These are phyloP conservation scores for Phymastichus coffea DNA, from an alignment of 1,140 invertebrate genomes.

Conservation along the genomic window DNA sequence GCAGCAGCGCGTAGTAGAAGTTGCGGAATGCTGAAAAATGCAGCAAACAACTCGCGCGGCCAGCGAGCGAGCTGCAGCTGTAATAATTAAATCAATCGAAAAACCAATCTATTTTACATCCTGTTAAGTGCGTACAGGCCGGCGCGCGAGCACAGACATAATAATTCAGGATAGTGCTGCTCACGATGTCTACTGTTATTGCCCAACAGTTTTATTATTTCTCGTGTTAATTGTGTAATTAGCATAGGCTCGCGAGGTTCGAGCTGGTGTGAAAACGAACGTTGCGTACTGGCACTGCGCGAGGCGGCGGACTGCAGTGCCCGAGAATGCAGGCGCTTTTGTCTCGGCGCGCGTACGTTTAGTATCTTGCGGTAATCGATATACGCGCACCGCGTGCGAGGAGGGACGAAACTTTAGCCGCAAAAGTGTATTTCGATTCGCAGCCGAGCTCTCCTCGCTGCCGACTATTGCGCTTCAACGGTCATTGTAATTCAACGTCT, in stretches of 20 bases:
- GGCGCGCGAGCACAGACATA: not conserved
- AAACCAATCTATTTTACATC: slow-evolving; percentile 11
- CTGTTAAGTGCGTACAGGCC: not conserved
- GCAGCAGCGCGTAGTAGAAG: not conserved
- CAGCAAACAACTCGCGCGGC: too few species aligned
- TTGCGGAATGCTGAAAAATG: too few species aligned
- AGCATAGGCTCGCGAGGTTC: not conserved
- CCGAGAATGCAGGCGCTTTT: not conserved
- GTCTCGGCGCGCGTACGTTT: too few species aligned
- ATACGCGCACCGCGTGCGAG: not conserved
- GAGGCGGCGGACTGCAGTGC: too few species aligned
- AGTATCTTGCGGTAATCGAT: slow-evolving; percentile 18
- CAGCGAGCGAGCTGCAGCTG: too few species aligned
- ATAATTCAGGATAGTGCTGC: not conserved
- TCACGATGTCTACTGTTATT: not conserved
- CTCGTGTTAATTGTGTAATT: slow-evolving; percentile 25
- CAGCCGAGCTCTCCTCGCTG: slow-evolving; percentile 18
- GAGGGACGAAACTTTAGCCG: slow-evolving; percentile 1
- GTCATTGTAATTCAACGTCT: slow-evolving; percentile 28
- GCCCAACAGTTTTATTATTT: slow-evolving; percentile 18
- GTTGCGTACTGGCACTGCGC: not conserved
- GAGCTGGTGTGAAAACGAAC: not conserved
- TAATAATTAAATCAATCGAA: too few species aligned
- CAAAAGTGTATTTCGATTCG: slow-evolving; percentile 24
- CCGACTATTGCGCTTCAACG: too few species aligned